Evolutionary conservation across 2,113 vertebrate species (phyloP).

Genomic region (Maccullochella peelii): DNA sequence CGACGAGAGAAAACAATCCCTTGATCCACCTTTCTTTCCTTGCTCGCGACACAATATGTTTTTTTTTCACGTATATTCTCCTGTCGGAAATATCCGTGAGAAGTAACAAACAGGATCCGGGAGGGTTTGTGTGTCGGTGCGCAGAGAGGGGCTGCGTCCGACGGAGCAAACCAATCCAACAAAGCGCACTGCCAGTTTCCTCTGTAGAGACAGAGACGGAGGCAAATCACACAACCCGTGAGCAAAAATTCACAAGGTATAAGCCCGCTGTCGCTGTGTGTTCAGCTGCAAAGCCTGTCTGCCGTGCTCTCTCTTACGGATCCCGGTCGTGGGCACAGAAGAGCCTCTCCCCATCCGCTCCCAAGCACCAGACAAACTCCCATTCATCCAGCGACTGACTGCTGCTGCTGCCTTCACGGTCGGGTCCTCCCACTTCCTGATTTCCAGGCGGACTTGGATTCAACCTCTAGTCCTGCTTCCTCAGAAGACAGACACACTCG

Average conservation of each 20-base stretch:
- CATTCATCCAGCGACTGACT: conserved; percentile 81
- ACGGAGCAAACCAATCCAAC: conserved; percentile 77
- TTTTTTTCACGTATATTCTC: conserved; percentile 57
- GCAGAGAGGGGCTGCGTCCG: conserved; percentile 69
- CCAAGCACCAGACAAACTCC: conserved; percentile 79
- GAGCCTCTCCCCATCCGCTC: conserved; percentile 75
- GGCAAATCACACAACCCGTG: conserved; percentile 42
- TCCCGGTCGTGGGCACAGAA: conserved; percentile 62
- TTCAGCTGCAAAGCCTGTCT: conserved; percentile 55
- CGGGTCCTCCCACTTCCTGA: conserved; percentile 85
- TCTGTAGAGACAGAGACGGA: conserved; percentile 38
- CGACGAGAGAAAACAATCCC: conserved; percentile 55
- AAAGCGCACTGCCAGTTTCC: conserved; percentile 67
- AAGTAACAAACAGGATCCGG: conserved; percentile 62
- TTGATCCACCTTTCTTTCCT: conserved; percentile 50
- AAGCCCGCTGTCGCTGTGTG: conserved; percentile 33
- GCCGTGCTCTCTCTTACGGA: conserved; percentile 50
- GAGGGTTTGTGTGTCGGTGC: conserved; percentile 53
- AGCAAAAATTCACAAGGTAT: conserved; percentile 26
- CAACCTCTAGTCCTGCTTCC: conserved; percentile 60
- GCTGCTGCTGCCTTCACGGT: conserved; percentile 66
- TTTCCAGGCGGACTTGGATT: conserved; percentile 75
- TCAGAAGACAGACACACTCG: conserved; percentile 56
- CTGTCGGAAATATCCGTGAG: conserved; percentile 73
- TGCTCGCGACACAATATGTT: conserved; percentile 16